A percentile compares a stretch with the other conserved stretches of the same genome.
phyloP scores from a whole-genome alignment of 2,888 invertebrate species.

The Heliconius charithonia region DNA sequence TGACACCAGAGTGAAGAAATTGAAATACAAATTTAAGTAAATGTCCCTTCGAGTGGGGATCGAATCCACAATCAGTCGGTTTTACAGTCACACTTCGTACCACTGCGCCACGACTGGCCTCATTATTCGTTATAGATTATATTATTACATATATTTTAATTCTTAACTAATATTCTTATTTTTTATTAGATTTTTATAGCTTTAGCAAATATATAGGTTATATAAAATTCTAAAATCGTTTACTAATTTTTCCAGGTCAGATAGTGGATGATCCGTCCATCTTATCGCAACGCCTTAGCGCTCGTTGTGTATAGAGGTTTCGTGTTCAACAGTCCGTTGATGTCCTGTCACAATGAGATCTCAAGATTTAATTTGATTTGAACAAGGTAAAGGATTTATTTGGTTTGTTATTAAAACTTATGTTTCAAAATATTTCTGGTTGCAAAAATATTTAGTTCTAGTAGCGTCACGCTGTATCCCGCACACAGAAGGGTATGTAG shows the following conservation, averaged over 20 bases:
- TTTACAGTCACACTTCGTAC: no score
- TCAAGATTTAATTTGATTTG: neutral
- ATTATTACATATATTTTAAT: neutral
- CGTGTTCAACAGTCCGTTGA: neutral
- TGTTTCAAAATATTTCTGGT: no score
- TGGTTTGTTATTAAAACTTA: no score
- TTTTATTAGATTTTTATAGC: neutral
- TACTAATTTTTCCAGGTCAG: neutral
- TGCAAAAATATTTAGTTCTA: no score
- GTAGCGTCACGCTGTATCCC: neutral
- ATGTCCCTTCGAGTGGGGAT: no score
- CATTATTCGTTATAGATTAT: no score
- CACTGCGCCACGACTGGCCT: no score
- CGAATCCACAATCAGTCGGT: no score
- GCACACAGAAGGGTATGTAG: neutral
- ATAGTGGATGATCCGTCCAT: neutral
- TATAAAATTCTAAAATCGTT: neutral
- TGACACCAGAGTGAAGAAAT: no score
- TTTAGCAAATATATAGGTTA: neutral
- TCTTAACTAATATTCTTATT: neutral
- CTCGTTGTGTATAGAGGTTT: conserved; percentile 2
- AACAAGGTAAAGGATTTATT: no score
- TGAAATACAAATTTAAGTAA: no score
- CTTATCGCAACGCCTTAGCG: neutral
- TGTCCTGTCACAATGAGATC: neutral